Percentiles rank a stretch among this genome's conserved stretches.
These are phyloP conservation scores for Listronotus bonariensis DNA, from an alignment of 1,140 invertebrate genomes.

Conservation along the genomic window DNA sequence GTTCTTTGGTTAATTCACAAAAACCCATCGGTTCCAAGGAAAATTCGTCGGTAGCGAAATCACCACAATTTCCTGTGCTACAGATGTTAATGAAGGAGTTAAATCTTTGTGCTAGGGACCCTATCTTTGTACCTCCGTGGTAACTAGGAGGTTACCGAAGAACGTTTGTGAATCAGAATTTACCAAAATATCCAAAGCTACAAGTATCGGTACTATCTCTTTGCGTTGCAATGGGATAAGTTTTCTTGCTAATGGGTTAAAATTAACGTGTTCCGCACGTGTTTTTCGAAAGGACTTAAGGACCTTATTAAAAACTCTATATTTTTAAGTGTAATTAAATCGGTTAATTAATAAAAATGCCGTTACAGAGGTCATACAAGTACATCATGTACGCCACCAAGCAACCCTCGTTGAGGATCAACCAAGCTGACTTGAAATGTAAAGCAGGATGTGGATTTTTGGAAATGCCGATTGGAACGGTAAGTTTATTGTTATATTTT, in stretches of 20 bases:
- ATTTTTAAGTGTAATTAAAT: slow-evolving; percentile 26
- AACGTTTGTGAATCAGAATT: background rate
- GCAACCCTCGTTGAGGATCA: slow-evolving; percentile 75
- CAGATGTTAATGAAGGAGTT: slow-evolving; percentile 48
- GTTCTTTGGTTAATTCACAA: slow-evolving; percentile 22
- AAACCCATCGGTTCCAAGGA: slow-evolving; percentile 25
- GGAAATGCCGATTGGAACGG: slow-evolving; percentile 95
- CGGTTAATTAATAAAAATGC: slow-evolving; percentile 40
- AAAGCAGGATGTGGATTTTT: slow-evolving; percentile 95
- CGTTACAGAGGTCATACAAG: slow-evolving; percentile 53
- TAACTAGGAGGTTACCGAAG: slow-evolving; percentile 19
- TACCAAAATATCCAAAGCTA: background rate
- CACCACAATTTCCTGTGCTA: slow-evolving; percentile 38
- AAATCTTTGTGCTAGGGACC: slow-evolving; percentile 49
- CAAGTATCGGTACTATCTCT: background rate
- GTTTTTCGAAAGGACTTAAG: slow-evolving; percentile 10
- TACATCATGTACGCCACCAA: slow-evolving; percentile 72
- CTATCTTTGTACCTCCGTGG: slow-evolving; percentile 50
- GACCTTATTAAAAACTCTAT: slow-evolving; percentile 5
- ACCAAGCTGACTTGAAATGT: slow-evolving; percentile 87
- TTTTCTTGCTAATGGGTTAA: slow-evolving; percentile 3
- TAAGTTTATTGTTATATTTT: slow-evolving; percentile 37
- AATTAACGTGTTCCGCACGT: background rate
- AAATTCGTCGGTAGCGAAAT: slow-evolving; percentile 37
- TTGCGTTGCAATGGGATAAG: slow-evolving; percentile 6